Base-by-base conservation (phyloP, 2,888 invertebrate species). In the Stictocephala bisonia region DNA sequence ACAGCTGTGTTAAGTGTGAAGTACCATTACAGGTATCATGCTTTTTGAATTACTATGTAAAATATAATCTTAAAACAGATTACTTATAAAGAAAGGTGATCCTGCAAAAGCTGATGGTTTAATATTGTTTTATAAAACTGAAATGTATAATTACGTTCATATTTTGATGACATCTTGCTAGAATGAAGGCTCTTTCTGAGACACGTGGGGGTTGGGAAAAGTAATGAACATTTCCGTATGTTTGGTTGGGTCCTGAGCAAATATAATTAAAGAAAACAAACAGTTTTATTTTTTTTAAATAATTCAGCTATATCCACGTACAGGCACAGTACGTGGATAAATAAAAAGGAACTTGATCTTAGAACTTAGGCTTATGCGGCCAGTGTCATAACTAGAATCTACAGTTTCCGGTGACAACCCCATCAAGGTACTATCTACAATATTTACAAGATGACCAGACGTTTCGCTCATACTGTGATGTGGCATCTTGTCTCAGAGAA, bases 1-100 rank as follows among this genome's bases (percentile, higher is more conserved):
- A 35, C 20, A 31, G 27, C 9, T 64, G 64, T 40, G 41, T 64
- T 3, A 64, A 64, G 7, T 64, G 64, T 40, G 41, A 64, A 20
- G 40, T 20, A 26, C 35, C 64, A 35, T 41, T 64, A 11, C 64
- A 64, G 35, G 64, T 64, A 56, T 56, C 56, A 24, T 56, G 56
- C n/a, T 56, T 56, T 56, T 20, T 56, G 4, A 20, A 56, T 20
- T 56, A 11, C 11, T 26, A 56, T 26, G 26, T 26, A 22, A 56
- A 56, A 26, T 56, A 56, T 9, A 18, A 13, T 13, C 15, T 13
- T 20, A 56, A 56, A 22, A 6, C 20, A 24, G 26, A 24, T 26
- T 56, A 26, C 2, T n/a, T n/a, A n/a, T n/a, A n/a, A n/a, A n/a
- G n/a, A n/a, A n/a, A n/a, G n/a, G n/a, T n/a, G n/a, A n/a, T n/a